These are phyloP conservation scores for Caiman crocodilus DNA, from an alignment of 2,797 vertebrate species.

Conservation along the genomic window DNA sequence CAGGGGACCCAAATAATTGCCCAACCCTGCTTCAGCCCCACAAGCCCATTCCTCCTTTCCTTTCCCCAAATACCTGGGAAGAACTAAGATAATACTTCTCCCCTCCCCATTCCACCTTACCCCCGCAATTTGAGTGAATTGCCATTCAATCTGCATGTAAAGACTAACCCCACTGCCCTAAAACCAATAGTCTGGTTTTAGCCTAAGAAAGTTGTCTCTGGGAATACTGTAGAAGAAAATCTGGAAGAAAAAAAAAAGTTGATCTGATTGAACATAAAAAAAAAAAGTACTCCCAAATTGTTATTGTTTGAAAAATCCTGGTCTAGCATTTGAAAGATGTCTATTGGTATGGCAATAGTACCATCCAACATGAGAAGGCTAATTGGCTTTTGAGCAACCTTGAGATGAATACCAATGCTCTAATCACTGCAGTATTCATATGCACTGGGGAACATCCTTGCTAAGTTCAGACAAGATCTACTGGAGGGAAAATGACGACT, in stretches of 20 bases:
- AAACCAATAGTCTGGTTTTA: no score
- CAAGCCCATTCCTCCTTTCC: no score
- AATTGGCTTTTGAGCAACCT: neutral
- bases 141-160: no score
- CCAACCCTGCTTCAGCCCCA: no score
- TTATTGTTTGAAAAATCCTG: neutral
- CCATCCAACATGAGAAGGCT: neutral
- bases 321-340: neutral
- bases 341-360: neutral
- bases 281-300: fast-evolving
- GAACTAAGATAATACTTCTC: no score
- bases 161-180: no score
- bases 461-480: neutral
- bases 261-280: neutral
- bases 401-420: neutral
- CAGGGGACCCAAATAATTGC: no score
- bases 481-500: neutral
- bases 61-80: no score
- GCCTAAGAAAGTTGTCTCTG: neutral
- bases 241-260: neutral
- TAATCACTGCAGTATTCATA: neutral
- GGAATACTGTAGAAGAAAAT: neutral
- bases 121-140: no score
- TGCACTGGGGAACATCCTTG: neutral
- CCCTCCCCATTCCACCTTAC: no score